phyloP scores from a whole-genome alignment of 64 coral and sea anemone species.

The Orbicella faveolata region DNA sequence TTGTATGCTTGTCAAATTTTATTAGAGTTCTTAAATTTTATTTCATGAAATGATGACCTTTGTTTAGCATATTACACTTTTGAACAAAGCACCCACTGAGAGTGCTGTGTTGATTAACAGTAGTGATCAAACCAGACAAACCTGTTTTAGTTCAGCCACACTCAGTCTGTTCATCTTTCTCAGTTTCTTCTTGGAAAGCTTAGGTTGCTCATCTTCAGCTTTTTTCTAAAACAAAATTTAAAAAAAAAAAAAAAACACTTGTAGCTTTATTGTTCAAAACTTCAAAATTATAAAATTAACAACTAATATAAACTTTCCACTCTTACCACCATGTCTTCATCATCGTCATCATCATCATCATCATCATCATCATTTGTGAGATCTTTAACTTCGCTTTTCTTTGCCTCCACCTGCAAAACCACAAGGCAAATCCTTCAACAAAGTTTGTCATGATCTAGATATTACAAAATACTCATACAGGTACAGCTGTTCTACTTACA shows the following conservation, averaged over 20 bases:
- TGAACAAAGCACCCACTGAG: no score
- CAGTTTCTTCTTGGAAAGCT: slow-evolving; percentile 93
- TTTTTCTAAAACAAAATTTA: slow-evolving; percentile 45
- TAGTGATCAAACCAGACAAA: background rate
- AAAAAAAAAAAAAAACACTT: background rate
- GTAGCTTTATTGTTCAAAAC: background rate
- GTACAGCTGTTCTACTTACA: slow-evolving; percentile 1
- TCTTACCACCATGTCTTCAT: slow-evolving; percentile 50
- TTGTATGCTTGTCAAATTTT: no score
- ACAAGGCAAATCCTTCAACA: background rate
- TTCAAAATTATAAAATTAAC: background rate
- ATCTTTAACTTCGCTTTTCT: slow-evolving; percentile 62
- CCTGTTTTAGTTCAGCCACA: slow-evolving; percentile 94
- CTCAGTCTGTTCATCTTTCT: slow-evolving; percentile 93
- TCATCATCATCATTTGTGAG: slow-evolving; percentile 23
- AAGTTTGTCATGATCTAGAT: no score
- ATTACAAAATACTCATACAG: background rate
- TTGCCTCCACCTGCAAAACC: slow-evolving; percentile 38
- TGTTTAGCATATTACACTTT: no score
- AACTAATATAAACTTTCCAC: background rate
- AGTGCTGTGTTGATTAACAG: background rate
- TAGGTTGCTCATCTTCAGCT: slow-evolving; percentile 71
- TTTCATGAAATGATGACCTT: no score
- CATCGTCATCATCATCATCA: slow-evolving; percentile 68
- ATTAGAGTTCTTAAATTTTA: no score